Evolutionary conservation across 2,113 vertebrate species (phyloP).

Genomic region (Hypomesus transpacificus): DNA sequence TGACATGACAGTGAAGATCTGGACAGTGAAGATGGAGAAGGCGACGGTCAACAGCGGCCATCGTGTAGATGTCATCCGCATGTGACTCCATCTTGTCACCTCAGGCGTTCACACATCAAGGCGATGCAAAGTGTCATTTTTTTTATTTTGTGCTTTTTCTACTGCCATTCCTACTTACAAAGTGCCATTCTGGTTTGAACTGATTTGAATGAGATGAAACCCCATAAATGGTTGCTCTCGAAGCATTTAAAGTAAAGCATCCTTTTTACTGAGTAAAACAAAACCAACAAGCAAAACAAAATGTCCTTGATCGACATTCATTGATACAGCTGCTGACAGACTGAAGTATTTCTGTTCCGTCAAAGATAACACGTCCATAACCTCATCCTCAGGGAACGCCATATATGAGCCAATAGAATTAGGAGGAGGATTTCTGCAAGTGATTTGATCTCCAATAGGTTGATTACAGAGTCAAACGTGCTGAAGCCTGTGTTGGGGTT

Average conservation of each 20-base stretch:
- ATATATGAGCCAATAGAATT: constrained; percentile 19
- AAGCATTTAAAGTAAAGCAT: not conserved
- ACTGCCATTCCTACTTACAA: constrained; percentile 46
- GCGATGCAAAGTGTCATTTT: constrained; percentile 17
- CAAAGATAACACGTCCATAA: not conserved
- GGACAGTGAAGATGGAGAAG: constrained; percentile 74
- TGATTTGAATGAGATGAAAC: constrained; percentile 33
- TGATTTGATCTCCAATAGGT: too few relatives aligned
- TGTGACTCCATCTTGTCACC: constrained; percentile 19
- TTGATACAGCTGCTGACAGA: constrained; percentile 27
- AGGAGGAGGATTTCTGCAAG: constrained; percentile 3
- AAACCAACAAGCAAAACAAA: not conserved
- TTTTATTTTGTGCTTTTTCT: constrained; percentile 31
- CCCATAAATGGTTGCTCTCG: not conserved
- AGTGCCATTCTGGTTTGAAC: constrained; percentile 58
- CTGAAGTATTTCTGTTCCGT: constrained; percentile 14
- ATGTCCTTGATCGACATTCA: constrained; percentile 14
- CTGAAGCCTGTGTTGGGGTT: too few relatives aligned
- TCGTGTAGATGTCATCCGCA: too few relatives aligned
- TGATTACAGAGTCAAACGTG: not conserved
- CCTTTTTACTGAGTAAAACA: not conserved
- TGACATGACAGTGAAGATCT: constrained; percentile 94
- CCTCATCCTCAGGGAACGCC: not conserved
- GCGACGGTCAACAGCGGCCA: constrained; percentile 63
- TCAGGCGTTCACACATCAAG: constrained; percentile 29